phyloP scores from a whole-genome alignment of 2,888 invertebrate genomes.

The Hyposoter didymator region DNA sequence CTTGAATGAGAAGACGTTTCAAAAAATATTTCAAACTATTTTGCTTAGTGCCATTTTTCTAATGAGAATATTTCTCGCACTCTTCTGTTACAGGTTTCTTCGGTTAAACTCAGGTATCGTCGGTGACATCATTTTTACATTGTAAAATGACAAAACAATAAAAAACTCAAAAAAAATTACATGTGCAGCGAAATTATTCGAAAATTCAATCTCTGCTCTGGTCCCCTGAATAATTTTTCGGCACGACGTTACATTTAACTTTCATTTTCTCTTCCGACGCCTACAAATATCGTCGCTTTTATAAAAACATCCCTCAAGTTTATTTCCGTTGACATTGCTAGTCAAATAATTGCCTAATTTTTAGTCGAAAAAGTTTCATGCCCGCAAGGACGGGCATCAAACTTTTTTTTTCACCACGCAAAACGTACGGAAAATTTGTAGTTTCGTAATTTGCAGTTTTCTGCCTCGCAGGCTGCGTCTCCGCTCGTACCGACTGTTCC shows the following conservation, averaged over 20 bases:
- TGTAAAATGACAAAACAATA: slow-evolving; percentile 66
- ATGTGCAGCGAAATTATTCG: neutral
- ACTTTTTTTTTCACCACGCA: too few species aligned
- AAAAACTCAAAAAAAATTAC: slow-evolving; percentile 26
- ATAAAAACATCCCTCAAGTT: neutral
- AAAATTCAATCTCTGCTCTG: slow-evolving; percentile 43
- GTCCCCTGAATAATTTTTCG: slow-evolving; percentile 55
- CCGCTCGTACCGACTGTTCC: too few species aligned
- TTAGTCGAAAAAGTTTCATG: neutral
- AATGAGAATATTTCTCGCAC: slow-evolving; percentile 76
- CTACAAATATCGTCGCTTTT: neutral
- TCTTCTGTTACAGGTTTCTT: slow-evolving; percentile 89
- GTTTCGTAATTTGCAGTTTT: too few species aligned
- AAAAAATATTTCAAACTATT: slow-evolving; percentile 56
- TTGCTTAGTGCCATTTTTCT: slow-evolving; percentile 50
- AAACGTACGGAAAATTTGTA: too few species aligned
- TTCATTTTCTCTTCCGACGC: neutral
- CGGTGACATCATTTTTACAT: slow-evolving; percentile 59
- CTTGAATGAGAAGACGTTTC: slow-evolving; percentile 73
- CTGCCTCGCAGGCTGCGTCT: too few species aligned
- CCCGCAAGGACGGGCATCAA: too few species aligned
- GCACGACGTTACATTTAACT: slow-evolving; percentile 15
- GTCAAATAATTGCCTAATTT: neutral
- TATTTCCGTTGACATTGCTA: neutral
- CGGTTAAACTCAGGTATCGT: slow-evolving; percentile 86